phyloP scores from a whole-genome alignment of 2,888 invertebrate species.

The Spodoptera littoralis region DNA sequence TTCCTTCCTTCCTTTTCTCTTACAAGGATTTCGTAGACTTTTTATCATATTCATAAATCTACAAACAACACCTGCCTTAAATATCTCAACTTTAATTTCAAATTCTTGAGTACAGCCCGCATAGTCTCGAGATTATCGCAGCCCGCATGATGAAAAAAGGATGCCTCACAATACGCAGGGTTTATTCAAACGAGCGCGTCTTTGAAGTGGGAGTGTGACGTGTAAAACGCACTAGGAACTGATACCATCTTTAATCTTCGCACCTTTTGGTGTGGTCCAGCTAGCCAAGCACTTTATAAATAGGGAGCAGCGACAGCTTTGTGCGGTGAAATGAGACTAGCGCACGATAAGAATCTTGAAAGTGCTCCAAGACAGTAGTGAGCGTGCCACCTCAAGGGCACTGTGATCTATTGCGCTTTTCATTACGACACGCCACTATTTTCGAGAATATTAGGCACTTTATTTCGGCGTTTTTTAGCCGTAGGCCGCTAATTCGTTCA shows the following conservation, averaged over 20 bases:
- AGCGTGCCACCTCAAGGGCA: conserved; percentile 66
- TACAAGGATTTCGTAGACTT: too few species aligned
- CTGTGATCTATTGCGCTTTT: conserved; percentile 78
- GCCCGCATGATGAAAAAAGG: conserved; percentile 54
- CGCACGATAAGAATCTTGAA: conserved; percentile 82
- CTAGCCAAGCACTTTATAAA: conserved; percentile 81
- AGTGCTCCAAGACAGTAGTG: conserved; percentile 76
- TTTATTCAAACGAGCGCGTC: conserved; percentile 66
- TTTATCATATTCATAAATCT: too few species aligned
- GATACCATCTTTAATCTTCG: conserved; percentile 88
- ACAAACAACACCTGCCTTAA: background rate
- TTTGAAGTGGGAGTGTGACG: conserved; percentile 73
- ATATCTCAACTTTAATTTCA: conserved; percentile 10
- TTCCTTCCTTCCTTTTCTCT: too few species aligned
- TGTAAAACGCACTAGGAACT: conserved; percentile 80
- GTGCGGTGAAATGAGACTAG: conserved; percentile 85
- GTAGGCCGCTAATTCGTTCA: too few species aligned
- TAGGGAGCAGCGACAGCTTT: conserved; percentile 80
- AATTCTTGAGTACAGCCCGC: conserved; percentile 26
- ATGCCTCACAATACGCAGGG: conserved; percentile 65
- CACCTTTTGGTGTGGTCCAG: conserved; percentile 83
- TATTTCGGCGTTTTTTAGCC: background rate
- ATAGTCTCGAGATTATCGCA: conserved; percentile 31
- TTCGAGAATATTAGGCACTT: conserved; percentile 9
- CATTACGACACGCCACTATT: conserved; percentile 60